Evolutionary conservation across 2,888 invertebrate genomes (phyloP), one percentile per base, ranked within the genome.

Genomic region (Pristionchus fissidentatus): DNA sequence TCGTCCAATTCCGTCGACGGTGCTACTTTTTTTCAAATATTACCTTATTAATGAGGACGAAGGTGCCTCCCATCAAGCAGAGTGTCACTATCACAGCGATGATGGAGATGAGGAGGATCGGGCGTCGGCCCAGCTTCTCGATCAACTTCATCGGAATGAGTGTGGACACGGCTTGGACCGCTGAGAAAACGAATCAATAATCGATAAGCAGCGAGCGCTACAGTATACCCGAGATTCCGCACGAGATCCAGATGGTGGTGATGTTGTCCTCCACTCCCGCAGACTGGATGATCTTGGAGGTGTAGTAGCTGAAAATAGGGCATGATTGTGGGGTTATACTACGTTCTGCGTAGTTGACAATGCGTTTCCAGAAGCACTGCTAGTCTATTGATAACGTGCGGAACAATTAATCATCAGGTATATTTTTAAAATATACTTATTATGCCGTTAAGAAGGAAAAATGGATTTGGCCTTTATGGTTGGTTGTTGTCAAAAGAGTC

Each of bases 101-200:
- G 41, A 90, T 89, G 0, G 89, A 89, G 73, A 86, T 84, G 15
- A 91, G 83, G 22, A 91, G 86, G 26, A 91, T 86, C 57, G 88
- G 85, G 4, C 91, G 84, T 15, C 91, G 84, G 4, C 91, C 91
- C 26, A 89, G 38, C 52, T 85, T 87, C 82, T 91, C 91, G 80
- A 91, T 90, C 55, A 88, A 83, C 22, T 85, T 86, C 87, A 88
- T 90, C 8, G 94, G 89, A 66, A 90, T 85, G 60, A 91, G 87
- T 2, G 91, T 91, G 1, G 88, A 87, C 49, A 91, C 84, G 55
- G 89, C 85, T 79, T 91, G 90, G 66, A 89, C 87, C 1, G 85
- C 87, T 84, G 78, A 82, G 86, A 62, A 62, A 62, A 60, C 60
- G 62, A 62, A 62, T 15, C 10, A 22, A 8, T 49, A 38, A 29